Percentiles rank a stretch among this genome's conserved stretches.
Conservation (phyloP, 92 coral and sea anemone genomes). For the Montipora capitata region DNA sequence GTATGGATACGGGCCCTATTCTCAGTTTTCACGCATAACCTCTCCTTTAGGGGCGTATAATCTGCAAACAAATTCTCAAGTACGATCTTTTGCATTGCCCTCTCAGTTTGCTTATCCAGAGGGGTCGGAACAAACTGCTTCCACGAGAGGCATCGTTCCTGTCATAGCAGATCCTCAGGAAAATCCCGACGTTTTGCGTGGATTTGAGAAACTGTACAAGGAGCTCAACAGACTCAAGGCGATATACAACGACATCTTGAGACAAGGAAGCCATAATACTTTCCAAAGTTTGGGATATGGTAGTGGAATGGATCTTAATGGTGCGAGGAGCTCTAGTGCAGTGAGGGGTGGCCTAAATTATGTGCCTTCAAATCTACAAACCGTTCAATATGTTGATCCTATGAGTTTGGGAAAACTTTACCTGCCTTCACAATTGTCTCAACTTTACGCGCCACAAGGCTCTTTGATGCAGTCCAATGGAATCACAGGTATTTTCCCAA, state of each 20-base stretch:
- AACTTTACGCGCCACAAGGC: constrained; percentile 68
- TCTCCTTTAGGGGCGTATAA: constrained; percentile 23
- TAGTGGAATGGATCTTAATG: background rate
- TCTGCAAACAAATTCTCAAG: constrained; percentile 16
- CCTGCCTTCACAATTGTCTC: constrained; percentile 74
- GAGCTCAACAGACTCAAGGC: constrained; percentile 24
- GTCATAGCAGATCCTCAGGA: background rate
- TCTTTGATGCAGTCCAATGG: constrained; percentile 24
- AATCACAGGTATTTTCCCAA: constrained; percentile 46
- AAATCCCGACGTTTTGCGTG: constrained; percentile 1
- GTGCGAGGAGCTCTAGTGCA: background rate
- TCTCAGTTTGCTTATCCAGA: constrained; percentile 27
- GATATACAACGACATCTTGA: constrained; percentile 23
- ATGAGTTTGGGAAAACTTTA: constrained; percentile 61
- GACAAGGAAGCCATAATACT: constrained; percentile 11
- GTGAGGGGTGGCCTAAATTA: background rate
- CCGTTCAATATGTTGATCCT: constrained; percentile 24
- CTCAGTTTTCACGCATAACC: constrained; percentile 49
- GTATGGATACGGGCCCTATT: constrained; percentile 55
- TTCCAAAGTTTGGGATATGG: constrained; percentile 7
- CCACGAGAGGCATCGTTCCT: constrained; percentile 40
- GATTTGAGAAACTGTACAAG: constrained; percentile 37
- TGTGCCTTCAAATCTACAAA: constrained; percentile 11
- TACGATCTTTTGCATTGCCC: constrained; percentile 15
- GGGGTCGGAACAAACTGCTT: constrained; percentile 19